Conservation (phyloP, 1,140 invertebrate genomes). For the Leucophenga varia region DNA sequence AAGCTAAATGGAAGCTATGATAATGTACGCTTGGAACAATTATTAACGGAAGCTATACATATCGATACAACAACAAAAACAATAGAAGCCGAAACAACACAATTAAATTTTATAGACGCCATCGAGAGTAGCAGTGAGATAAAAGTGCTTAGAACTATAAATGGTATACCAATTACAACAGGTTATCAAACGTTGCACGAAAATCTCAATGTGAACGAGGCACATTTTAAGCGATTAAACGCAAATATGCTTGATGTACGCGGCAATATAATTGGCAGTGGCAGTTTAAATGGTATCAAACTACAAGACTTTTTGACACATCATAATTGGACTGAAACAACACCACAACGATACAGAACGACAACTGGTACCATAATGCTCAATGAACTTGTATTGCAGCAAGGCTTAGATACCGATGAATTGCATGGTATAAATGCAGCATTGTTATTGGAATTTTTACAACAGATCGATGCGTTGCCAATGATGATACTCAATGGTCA, state of each 20-base stretch:
- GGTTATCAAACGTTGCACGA: conserved; percentile 34
- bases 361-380: conserved; percentile 25
- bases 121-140: too few species aligned
- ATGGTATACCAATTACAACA: conserved; percentile 20
- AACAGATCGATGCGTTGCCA: conserved; percentile 40
- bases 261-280: conserved; percentile 24
- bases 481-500: conserved; percentile 42
- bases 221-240: conserved; percentile 19
- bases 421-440: conserved; percentile 31
- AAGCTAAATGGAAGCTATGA: conserved; percentile 41
- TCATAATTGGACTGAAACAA: neutral
- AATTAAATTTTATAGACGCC: conserved; percentile 18
- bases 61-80: conserved; percentile 25
- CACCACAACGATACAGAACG: neutral
- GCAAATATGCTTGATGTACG: conserved; percentile 22
- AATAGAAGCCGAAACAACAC: conserved; percentile 6
- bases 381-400: conserved; percentile 33
- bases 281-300: conserved; percentile 19
- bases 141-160: too few species aligned
- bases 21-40: conserved; percentile 50
- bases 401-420: conserved; percentile 23
- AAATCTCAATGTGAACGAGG: conserved; percentile 23
- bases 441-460: conserved; percentile 29
- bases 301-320: conserved; percentile 7
- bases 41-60: conserved; percentile 45